Percentiles rank a stretch among this genome's conserved stretches.
These are phyloP conservation scores for Ictidomys tridecemlineatus DNA, from an alignment of 2,113 vertebrate genomes.

Conservation along the genomic window DNA sequence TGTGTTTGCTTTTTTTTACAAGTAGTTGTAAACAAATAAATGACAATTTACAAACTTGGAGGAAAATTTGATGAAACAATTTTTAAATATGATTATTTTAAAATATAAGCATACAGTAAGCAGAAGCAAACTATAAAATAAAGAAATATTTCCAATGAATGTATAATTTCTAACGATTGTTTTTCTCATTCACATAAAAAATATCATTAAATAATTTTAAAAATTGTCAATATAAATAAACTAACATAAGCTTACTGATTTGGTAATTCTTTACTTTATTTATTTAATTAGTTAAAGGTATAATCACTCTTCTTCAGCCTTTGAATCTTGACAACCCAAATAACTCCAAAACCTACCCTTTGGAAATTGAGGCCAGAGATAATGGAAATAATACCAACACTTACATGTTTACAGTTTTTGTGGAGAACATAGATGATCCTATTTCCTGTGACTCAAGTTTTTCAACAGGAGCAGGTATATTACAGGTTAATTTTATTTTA, in stretches of 20 bases:
- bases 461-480: conserved; percentile 53
- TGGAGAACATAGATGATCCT: conserved; percentile 76
- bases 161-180: background rate
- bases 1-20: background rate
- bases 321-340: conserved; percentile 62
- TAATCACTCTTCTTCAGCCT: conserved; percentile 59
- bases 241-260: background rate
- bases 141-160: background rate
- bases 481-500: background rate
- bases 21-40: background rate
- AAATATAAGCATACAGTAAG: background rate
- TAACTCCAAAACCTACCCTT: conserved; percentile 31
- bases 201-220: background rate
- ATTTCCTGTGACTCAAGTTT: conserved; percentile 71
- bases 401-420: conserved; percentile 29
- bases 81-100: conserved; percentile 27
- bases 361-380: conserved; percentile 61
- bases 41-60: background rate
- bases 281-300: conserved; percentile 54
- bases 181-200: background rate
- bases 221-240: background rate
- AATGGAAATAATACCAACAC: conserved; percentile 39
- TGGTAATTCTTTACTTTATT: background rate
- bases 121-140: background rate
- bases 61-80: background rate